phyloP scores from a whole-genome alignment of 1,140 invertebrate species.

The Elymnias hypermnestra region DNA sequence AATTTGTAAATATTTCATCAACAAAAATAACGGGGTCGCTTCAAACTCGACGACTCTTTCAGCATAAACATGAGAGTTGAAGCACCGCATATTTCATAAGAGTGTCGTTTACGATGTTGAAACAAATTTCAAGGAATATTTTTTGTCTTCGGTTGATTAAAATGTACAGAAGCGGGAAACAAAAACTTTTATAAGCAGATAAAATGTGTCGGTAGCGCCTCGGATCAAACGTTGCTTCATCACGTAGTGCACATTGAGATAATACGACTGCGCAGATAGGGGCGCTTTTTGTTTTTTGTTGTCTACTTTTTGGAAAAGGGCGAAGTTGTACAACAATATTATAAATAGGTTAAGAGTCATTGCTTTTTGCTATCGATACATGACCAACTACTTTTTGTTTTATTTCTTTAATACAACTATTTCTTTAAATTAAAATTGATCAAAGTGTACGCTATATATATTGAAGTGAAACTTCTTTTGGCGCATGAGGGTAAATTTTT shows the following conservation, averaged over 20 bases:
- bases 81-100: slow-evolving; percentile 43
- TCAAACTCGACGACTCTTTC: slow-evolving; percentile 18
- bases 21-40: slow-evolving; percentile 7
- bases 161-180: slow-evolving; percentile 63
- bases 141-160: slow-evolving; percentile 59
- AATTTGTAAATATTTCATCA: slow-evolving; percentile 4
- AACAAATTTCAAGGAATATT: slow-evolving; percentile 61
- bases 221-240: slow-evolving; percentile 55
- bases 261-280: slow-evolving; percentile 51
- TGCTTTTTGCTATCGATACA: too few relatives aligned
- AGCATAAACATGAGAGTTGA: slow-evolving; percentile 28
- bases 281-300: slow-evolving; percentile 62
- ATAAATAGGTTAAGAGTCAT: slow-evolving; percentile 17
- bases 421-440: too few relatives aligned
- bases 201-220: slow-evolving; percentile 53
- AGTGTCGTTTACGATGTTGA: slow-evolving; percentile 45
- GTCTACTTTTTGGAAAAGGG: slow-evolving; percentile 54
- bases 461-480: too few relatives aligned
- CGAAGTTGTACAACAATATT: slow-evolving; percentile 51
- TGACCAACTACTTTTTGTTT: too few relatives aligned
- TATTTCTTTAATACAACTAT: too few relatives aligned
- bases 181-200: slow-evolving; percentile 58
- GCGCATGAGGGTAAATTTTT: too few relatives aligned
- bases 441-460: too few relatives aligned
- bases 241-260: slow-evolving; percentile 67